These are phyloP conservation scores for Montipora efflorescens DNA, from an alignment of 64 coral and sea anemone species.

Conservation along the genomic window DNA sequence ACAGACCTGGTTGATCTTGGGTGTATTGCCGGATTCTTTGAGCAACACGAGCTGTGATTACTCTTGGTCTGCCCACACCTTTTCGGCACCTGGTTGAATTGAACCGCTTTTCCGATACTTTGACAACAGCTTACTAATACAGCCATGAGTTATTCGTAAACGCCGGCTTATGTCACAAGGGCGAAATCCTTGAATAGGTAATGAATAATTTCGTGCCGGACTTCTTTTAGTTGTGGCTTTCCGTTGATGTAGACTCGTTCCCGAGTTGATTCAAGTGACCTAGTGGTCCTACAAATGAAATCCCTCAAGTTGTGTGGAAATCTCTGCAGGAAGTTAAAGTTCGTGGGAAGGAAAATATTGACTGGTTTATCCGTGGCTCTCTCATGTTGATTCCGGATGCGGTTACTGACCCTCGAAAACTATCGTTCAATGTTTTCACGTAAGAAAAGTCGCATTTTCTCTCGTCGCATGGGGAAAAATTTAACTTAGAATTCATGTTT, in stretches of 20 bases:
- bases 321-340: background rate
- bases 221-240: slow-evolving; percentile 33
- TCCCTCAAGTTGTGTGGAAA: background rate
- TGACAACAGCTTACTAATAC: slow-evolving; percentile 49
- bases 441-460: background rate
- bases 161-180: slow-evolving; percentile 60
- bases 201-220: slow-evolving; percentile 9
- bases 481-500: no score
- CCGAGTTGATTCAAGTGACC: slow-evolving; percentile 52
- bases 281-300: slow-evolving; percentile 28
- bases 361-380: no score
- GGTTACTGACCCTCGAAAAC: background rate
- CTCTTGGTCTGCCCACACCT: slow-evolving; percentile 25
- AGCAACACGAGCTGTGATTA: slow-evolving; percentile 59
- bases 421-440: background rate
- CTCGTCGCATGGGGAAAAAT: no score
- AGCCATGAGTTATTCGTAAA: slow-evolving; percentile 38
- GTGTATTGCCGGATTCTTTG: slow-evolving; percentile 51
- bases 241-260: slow-evolving; percentile 28
- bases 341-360: background rate
- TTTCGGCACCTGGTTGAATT: slow-evolving; percentile 13
- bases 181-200: slow-evolving; percentile 8
- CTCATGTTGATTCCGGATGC: background rate
- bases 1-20: slow-evolving; percentile 58
- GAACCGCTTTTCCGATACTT: slow-evolving; percentile 51